phyloP scores from a whole-genome alignment of 2,113 vertebrate genomes.

The Stegastes partitus region DNA sequence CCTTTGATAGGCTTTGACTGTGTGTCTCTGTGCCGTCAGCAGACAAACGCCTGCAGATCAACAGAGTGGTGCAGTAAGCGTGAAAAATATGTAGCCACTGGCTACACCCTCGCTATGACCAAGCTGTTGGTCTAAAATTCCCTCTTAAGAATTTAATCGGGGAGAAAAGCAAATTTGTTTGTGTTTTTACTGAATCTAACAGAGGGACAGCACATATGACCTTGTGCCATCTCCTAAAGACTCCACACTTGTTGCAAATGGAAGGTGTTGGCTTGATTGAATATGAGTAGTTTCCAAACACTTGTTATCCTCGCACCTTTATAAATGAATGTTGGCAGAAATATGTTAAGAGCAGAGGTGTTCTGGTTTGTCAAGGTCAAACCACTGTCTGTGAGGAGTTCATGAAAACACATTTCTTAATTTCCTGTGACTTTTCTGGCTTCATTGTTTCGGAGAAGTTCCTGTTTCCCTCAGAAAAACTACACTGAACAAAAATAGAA shows the following conservation, averaged over 20 bases:
- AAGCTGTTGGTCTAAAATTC: not conserved
- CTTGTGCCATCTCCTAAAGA: not conserved
- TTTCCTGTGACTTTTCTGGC: not conserved
- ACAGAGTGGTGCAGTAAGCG: not conserved
- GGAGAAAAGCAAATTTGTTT: not conserved
- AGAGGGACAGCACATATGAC: not conserved
- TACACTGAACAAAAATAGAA: too few species aligned
- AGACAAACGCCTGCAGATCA: constrained; percentile 14
- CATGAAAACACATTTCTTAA: not conserved
- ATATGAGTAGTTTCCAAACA: not conserved
- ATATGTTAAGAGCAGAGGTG: not conserved
- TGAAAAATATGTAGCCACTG: not conserved
- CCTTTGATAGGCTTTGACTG: constrained; percentile 10
- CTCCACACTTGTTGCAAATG: not conserved
- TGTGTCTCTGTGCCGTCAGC: constrained; percentile 3
- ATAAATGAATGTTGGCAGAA: not conserved
- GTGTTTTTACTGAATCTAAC: not conserved
- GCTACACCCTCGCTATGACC: not conserved
- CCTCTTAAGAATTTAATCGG: not conserved
- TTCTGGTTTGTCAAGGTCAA: not conserved
- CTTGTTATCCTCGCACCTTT: not conserved
- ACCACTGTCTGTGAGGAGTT: not conserved
- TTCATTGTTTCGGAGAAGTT: not conserved
- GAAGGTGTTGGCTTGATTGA: not conserved
- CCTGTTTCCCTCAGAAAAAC: not conserved